Evolutionary conservation across 2,888 invertebrate genomes (phyloP).

Genomic region (Lycia hirtaria): DNA sequence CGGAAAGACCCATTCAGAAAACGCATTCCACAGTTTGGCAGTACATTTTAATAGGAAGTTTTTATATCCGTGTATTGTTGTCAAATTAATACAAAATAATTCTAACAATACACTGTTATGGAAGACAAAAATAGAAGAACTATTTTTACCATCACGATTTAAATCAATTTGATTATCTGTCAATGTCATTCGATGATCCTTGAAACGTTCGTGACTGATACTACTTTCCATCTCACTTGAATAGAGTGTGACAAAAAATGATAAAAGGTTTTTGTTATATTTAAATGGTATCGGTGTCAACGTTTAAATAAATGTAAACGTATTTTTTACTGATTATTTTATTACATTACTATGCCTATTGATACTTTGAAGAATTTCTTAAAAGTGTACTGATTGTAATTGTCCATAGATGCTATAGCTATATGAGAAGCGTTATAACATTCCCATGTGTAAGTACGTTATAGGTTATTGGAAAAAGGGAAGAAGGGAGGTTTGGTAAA

Average conservation of each 20-base stretch:
- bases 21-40: no score
- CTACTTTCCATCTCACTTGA: constrained; percentile 61
- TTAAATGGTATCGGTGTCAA: constrained; percentile 38
- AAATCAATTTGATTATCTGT: constrained; percentile 38
- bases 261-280: constrained; percentile 30
- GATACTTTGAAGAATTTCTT: no score
- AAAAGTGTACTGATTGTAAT: no score
- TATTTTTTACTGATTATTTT: constrained; percentile 1
- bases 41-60: no score
- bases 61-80: no score
- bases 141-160: constrained; percentile 19
- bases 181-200: constrained; percentile 61
- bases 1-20: no score
- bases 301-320: constrained; percentile 6
- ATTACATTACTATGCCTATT: neutral
- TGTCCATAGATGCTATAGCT: no score
- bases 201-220: constrained; percentile 68
- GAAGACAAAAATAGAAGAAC: constrained; percentile 15
- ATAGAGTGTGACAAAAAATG: constrained; percentile 45
- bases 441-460: no score
- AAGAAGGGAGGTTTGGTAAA: no score
- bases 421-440: no score
- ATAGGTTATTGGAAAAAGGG: no score
- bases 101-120: neutral
- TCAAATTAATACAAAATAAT: no score